A percentile compares a stretch with the other conserved stretches of the same genome.
Evolutionary conservation across 2,113 vertebrate genomes (phyloP).

Genomic region (Tachycineta bicolor): DNA sequence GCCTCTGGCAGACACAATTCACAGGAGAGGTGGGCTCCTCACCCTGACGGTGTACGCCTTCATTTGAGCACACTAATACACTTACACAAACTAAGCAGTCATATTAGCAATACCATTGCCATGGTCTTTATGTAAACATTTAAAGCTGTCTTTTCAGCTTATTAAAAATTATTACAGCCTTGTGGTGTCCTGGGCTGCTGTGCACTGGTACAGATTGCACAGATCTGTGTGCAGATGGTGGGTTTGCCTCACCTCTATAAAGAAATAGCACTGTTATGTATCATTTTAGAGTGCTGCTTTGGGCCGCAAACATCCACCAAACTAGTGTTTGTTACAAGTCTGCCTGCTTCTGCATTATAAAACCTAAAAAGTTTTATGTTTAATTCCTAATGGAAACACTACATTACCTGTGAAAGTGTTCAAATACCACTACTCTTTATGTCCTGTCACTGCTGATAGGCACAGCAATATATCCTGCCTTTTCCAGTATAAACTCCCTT

Average conservation of each 20-base stretch:
- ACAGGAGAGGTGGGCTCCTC: not conserved
- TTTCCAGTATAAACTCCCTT: slow-evolving; percentile 7
- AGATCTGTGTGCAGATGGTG: not conserved
- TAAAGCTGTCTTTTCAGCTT: not conserved
- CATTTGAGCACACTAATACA: not conserved
- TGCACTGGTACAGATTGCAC: not conserved
- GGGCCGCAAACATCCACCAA: not conserved
- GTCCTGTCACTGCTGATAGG: not conserved
- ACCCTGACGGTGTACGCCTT: not conserved
- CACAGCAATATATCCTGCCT: slow-evolving; percentile 44
- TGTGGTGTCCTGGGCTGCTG: not conserved
- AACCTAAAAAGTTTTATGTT: slow-evolving; percentile 31
- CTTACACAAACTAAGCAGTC: not conserved
- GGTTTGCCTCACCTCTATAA: not conserved
- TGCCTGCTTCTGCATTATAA: not conserved
- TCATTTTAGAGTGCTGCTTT: not conserved
- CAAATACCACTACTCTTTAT: slow-evolving; percentile 62
- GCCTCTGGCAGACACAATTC: not conserved
- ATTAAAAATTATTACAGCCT: not conserved
- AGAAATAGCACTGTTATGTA: not conserved
- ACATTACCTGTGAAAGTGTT: slow-evolving; percentile 41
- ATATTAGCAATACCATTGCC: not conserved
- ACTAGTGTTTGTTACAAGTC: not conserved
- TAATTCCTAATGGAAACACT: slow-evolving; percentile 66
- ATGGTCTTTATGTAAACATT: not conserved